A percentile compares a stretch with the other conserved stretches of the same genome.
Conservation (phyloP, 2,888 invertebrate genomes). For the Caenorhabditis angaria region DNA sequence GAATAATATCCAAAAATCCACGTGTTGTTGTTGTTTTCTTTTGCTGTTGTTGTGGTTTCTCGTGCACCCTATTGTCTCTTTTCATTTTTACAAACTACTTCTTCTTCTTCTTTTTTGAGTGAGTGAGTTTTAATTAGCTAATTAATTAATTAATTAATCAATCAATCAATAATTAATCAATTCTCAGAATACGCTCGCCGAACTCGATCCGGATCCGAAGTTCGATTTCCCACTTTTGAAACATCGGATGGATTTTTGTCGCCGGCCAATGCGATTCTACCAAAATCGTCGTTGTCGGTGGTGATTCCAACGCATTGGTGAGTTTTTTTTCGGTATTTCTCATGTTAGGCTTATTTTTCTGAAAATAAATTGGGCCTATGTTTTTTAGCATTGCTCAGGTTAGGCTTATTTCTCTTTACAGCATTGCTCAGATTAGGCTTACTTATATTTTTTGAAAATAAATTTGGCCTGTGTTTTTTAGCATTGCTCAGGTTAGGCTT, state of each 20-base stretch:
- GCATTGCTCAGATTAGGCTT: no score
- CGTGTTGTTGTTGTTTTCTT: constrained; percentile 10
- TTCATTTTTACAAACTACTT: neutral
- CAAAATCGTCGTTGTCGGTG: constrained; percentile 29
- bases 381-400: no score
- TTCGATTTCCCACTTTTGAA: constrained; percentile 28
- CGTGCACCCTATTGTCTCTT: neutral
- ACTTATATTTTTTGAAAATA: no score
- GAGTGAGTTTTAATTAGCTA: no score
- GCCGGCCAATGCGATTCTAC: constrained; percentile 17
- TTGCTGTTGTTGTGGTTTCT: constrained; percentile 8
- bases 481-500: no score
- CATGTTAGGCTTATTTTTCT: neutral
- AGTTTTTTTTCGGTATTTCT: neutral
- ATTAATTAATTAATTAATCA: no score
- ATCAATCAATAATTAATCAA: no score
- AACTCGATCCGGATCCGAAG: constrained; percentile 32
- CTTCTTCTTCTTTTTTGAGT: neutral
- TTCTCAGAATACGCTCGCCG: constrained; percentile 13
- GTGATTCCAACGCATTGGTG: constrained; percentile 26
- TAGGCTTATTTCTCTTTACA: no score
- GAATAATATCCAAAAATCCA: no score
- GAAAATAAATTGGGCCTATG: no score
- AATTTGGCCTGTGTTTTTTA: no score
- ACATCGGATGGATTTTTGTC: neutral